A percentile compares a stretch with the other conserved stretches of the same genome.
phyloP scores from a whole-genome alignment of 2,888 invertebrate genomes.

The Pheosia tremula region DNA sequence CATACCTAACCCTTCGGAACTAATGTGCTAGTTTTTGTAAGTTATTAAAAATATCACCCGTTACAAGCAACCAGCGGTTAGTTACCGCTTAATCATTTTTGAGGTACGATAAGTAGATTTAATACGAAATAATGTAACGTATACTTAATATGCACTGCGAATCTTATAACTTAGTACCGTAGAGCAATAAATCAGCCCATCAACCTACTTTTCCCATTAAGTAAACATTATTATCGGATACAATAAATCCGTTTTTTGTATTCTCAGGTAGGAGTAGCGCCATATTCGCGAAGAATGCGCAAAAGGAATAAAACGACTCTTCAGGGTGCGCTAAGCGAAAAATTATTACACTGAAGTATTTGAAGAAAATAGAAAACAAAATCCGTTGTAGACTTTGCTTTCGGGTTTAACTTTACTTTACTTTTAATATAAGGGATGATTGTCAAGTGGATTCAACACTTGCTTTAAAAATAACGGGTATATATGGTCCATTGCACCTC shows the following conservation, averaged over 20 bases:
- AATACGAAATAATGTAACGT: not conserved
- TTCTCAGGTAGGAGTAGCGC: constrained; percentile 53
- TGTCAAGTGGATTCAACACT: no score
- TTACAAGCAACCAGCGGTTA: no score
- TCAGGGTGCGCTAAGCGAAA: constrained; percentile 66
- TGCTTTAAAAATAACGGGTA: no score
- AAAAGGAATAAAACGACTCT: constrained; percentile 64
- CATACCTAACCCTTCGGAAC: no score
- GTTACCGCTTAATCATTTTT: no score
- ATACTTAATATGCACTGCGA: not conserved
- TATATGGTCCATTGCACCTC: no score
- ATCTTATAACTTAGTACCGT: not conserved
- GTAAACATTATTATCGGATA: constrained; percentile 52
- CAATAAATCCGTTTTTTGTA: constrained; percentile 54
- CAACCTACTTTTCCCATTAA: constrained; percentile 36
- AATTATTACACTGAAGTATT: constrained; percentile 66
- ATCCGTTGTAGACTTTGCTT: constrained; percentile 45
- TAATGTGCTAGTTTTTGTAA: no score
- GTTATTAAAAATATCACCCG: no score
- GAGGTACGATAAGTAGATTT: not conserved
- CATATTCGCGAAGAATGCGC: constrained; percentile 55
- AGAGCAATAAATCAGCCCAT: constrained; percentile 28
- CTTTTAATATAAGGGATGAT: not conserved
- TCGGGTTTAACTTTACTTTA: constrained; percentile 4
- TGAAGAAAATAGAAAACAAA: constrained; percentile 61